phyloP scores from a whole-genome alignment of 2,797 vertebrate genomes.

The Oceanodroma leucorhoa region DNA sequence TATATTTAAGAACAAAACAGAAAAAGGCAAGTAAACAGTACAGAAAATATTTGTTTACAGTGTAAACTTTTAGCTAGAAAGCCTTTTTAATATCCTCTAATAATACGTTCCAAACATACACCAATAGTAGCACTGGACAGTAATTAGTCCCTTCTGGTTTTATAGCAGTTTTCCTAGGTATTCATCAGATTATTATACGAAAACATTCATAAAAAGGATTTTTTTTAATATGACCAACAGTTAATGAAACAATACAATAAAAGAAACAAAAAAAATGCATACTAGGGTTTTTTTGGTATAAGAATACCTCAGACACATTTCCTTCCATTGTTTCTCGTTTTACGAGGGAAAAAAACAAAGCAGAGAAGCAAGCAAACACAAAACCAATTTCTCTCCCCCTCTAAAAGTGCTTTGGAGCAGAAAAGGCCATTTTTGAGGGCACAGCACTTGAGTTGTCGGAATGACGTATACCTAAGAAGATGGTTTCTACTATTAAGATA shows the following conservation, averaged over 20 bases:
- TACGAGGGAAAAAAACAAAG: neutral
- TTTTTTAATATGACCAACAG: neutral
- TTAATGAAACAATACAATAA: neutral
- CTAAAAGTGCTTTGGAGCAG: neutral
- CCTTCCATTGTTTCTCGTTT: slow-evolving; percentile 32
- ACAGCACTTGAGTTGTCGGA: neutral
- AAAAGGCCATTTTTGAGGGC: neutral
- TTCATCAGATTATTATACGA: neutral
- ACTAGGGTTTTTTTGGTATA: neutral
- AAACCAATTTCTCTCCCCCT: neutral
- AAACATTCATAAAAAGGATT: neutral
- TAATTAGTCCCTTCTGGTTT: neutral
- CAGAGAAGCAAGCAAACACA: neutral
- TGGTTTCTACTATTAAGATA: neutral
- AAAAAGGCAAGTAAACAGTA: neutral
- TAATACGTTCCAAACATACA: neutral
- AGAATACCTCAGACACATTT: slow-evolving; percentile 2
- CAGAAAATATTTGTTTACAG: neutral
- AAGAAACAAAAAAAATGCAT: neutral
- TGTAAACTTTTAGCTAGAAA: neutral
- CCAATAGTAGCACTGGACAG: neutral
- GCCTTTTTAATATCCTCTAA: neutral
- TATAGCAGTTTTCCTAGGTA: neutral
- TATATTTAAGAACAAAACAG: neutral
- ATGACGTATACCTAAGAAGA: neutral